A percentile compares a stretch with the other conserved stretches of the same genome.
Conservation (phyloP, 2,797 vertebrate genomes). For the Hoplostethus atlanticus region DNA sequence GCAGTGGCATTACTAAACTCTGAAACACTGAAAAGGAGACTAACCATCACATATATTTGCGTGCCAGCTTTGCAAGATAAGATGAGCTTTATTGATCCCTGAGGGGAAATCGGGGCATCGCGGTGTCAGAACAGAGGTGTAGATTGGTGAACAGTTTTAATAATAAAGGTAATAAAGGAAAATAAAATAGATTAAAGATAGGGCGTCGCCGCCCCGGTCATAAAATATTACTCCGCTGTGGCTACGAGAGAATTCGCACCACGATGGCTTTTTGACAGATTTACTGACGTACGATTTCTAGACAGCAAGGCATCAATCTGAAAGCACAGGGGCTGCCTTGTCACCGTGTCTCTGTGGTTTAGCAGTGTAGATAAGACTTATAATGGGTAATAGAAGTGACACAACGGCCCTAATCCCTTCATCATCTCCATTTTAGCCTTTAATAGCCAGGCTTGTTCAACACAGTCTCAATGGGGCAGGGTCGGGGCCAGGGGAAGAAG, state of each 20-base stretch:
- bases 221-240: constrained; percentile 13
- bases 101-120: constrained; percentile 28
- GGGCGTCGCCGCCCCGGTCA: constrained; percentile 21
- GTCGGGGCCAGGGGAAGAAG: constrained; percentile 45
- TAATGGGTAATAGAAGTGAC: constrained; percentile 46
- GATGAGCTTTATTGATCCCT: constrained; percentile 40
- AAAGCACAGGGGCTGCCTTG: constrained; percentile 8
- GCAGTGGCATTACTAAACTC: background rate
- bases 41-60: background rate
- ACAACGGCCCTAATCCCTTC: constrained; percentile 42
- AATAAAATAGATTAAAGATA: constrained; percentile 63
- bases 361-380: constrained; percentile 31
- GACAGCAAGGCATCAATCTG: constrained; percentile 1
- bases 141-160: constrained; percentile 61
- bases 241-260: constrained; percentile 11
- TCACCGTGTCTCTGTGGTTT: constrained; percentile 11
- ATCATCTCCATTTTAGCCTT: constrained; percentile 48
- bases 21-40: background rate
- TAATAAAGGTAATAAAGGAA: constrained; percentile 63
- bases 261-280: constrained; percentile 44
- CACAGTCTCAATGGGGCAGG: constrained; percentile 29
- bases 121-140: constrained; percentile 37
- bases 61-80: constrained; percentile 23
- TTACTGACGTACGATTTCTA: constrained; percentile 1
- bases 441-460: constrained; percentile 53